These are phyloP conservation scores for Buceros bicornis DNA, from an alignment of 2,797 vertebrate species.

Conservation along the genomic window DNA sequence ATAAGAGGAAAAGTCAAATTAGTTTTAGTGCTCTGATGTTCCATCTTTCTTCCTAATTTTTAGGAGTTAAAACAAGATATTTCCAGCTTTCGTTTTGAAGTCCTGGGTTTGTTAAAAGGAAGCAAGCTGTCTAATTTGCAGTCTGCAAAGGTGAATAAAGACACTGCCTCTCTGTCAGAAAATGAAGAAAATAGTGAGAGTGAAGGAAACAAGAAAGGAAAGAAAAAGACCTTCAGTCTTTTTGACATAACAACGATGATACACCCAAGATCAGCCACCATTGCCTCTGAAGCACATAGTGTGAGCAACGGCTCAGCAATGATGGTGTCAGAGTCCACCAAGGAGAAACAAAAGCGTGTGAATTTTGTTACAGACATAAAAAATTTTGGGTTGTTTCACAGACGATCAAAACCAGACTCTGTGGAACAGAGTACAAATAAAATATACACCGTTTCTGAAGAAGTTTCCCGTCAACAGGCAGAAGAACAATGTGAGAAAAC, in stretches of 20 bases:
- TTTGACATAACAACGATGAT: slow-evolving; percentile 88
- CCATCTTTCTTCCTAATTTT: slow-evolving; percentile 14
- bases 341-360: slow-evolving; percentile 80
- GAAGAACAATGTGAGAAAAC: slow-evolving; percentile 73
- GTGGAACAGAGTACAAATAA: slow-evolving; percentile 73
- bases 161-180: slow-evolving; percentile 81
- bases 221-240: slow-evolving; percentile 81
- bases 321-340: slow-evolving; percentile 65
- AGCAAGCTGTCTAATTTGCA: slow-evolving; percentile 83
- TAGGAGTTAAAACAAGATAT: slow-evolving; percentile 99
- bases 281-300: slow-evolving; percentile 81
- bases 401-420: slow-evolving; percentile 77
- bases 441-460: slow-evolving; percentile 86
- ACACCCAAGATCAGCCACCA: slow-evolving; percentile 82
- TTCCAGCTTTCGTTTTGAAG: slow-evolving; percentile 98
- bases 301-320: slow-evolving; percentile 82
- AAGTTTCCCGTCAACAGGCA: slow-evolving; percentile 83
- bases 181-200: slow-evolving; percentile 83
- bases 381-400: slow-evolving; percentile 85
- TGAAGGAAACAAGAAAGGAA: slow-evolving; percentile 75
- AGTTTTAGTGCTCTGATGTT: background rate
- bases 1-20: background rate
- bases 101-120: slow-evolving; percentile 91
- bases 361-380: slow-evolving; percentile 83
- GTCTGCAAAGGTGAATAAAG: slow-evolving; percentile 72